A percentile compares a stretch with the other conserved stretches of the same genome.
Conservation (phyloP, 2,888 invertebrate species). For the Blastobasis lacticolella region DNA sequence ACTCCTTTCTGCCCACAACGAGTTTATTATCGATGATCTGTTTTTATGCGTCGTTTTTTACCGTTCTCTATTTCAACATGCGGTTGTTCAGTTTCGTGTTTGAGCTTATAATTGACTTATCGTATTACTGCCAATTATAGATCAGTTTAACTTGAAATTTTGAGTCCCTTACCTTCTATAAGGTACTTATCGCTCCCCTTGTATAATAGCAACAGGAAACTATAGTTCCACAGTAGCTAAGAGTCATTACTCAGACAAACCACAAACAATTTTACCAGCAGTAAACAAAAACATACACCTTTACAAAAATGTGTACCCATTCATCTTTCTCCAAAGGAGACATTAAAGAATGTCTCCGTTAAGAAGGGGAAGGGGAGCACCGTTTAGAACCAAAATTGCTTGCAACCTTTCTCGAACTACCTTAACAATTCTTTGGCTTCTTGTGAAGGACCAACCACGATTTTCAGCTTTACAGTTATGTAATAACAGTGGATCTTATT, state of each 20-base stretch:
- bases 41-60: constrained; percentile 41
- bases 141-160: too few relatives aligned
- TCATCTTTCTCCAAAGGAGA: constrained; percentile 68
- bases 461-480: constrained; percentile 21
- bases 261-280: constrained; percentile 56
- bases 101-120: constrained; percentile 22
- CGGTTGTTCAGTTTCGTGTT: constrained; percentile 36
- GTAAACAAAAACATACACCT: constrained; percentile 66
- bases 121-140: constrained; percentile 11
- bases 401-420: constrained; percentile 30
- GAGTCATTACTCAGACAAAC: constrained; percentile 60
- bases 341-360: constrained; percentile 70
- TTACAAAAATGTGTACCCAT: constrained; percentile 69
- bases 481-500: constrained; percentile 22
- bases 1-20: constrained; percentile 61
- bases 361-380: constrained; percentile 60
- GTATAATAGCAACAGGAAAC: constrained; percentile 48
- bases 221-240: constrained; percentile 48
- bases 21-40: constrained; percentile 60
- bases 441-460: constrained; percentile 13
- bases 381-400: constrained; percentile 50
- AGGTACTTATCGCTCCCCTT: too few relatives aligned
- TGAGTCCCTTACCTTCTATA: too few relatives aligned
- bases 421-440: constrained; percentile 23
- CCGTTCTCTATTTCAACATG: constrained; percentile 27